These are phyloP conservation scores for Euleptes europaea DNA, from an alignment of 2,113 vertebrate species.

Conservation along the genomic window DNA sequence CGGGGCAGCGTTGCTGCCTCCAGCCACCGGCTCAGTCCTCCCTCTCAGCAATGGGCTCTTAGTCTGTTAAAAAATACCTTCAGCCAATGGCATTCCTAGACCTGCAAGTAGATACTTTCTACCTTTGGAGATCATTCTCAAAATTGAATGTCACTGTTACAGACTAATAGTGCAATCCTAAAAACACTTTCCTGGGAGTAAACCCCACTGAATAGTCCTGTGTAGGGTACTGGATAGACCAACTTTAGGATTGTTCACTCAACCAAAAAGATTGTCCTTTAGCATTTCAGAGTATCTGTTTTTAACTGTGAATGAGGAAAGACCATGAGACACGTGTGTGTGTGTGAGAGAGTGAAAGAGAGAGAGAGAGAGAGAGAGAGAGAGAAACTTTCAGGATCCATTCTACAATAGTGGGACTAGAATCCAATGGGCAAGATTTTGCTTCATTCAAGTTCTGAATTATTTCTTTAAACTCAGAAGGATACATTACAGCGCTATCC, in stretches of 20 bases:
- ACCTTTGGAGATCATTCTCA: background rate
- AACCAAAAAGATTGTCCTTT: constrained; percentile 22
- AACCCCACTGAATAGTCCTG: too few species aligned
- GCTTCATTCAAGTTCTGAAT: constrained; percentile 53
- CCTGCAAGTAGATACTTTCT: background rate
- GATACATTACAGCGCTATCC: constrained; percentile 60
- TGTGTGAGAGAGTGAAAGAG: background rate
- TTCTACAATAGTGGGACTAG: constrained; percentile 40
- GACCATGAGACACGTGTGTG: constrained; percentile 25
- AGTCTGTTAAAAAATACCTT: background rate
- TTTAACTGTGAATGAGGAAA: constrained; percentile 16
- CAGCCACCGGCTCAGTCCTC: too few species aligned
- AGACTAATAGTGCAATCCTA: background rate
- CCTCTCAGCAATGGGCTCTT: too few species aligned
- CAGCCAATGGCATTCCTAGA: background rate
- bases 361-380: constrained; percentile 9
- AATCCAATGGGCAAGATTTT: constrained; percentile 45
- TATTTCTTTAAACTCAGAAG: constrained; percentile 58
- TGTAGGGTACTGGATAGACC: too few species aligned
- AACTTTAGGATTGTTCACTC: too few species aligned
- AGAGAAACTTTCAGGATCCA: constrained; percentile 24
- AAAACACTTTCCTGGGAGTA: too few species aligned
- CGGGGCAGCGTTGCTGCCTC: too few species aligned
- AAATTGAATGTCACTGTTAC: background rate
- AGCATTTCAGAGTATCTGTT: constrained; percentile 28